Evolutionary conservation across 2,888 invertebrate genomes (phyloP).

Genomic region (Clepsis dumicolana): DNA sequence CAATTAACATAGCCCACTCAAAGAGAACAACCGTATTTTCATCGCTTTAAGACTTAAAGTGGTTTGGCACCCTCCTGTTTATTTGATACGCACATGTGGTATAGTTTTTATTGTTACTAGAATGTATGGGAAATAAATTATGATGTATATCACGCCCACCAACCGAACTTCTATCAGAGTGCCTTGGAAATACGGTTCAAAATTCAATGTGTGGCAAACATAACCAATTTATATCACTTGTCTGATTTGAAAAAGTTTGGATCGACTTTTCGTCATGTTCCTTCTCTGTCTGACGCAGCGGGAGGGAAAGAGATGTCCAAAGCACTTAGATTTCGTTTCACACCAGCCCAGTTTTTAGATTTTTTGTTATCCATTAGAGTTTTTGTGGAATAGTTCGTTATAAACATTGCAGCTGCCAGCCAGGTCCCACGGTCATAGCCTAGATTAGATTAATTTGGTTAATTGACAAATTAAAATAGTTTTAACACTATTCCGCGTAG

Average conservation of each 20-base stretch:
- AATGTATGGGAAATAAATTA: slow-evolving; percentile 28
- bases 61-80: slow-evolving; percentile 15
- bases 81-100: slow-evolving; percentile 13
- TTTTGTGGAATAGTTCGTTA: slow-evolving; percentile 18
- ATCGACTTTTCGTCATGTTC: slow-evolving; percentile 10
- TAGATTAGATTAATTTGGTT: slow-evolving; percentile 17
- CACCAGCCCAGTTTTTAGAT: slow-evolving; percentile 17
- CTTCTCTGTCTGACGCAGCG: background rate
- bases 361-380: slow-evolving; percentile 30
- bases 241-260: slow-evolving; percentile 5
- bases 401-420: slow-evolving; percentile 14
- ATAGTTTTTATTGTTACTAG: slow-evolving; percentile 18
- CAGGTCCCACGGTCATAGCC: slow-evolving; percentile 29
- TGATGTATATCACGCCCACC: background rate
- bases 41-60: slow-evolving; percentile 14
- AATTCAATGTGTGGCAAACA: background rate
- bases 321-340: slow-evolving; percentile 23
- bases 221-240: slow-evolving; percentile 8
- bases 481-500: too few species aligned
- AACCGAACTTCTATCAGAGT: background rate
- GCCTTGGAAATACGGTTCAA: background rate
- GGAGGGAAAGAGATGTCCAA: background rate
- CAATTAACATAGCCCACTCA: slow-evolving; percentile 2
- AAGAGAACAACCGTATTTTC: slow-evolving; percentile 23
- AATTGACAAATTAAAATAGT: background rate